Evolutionary conservation across 2,113 vertebrate species (phyloP).

Genomic region (Dermatemys mawii): DNA sequence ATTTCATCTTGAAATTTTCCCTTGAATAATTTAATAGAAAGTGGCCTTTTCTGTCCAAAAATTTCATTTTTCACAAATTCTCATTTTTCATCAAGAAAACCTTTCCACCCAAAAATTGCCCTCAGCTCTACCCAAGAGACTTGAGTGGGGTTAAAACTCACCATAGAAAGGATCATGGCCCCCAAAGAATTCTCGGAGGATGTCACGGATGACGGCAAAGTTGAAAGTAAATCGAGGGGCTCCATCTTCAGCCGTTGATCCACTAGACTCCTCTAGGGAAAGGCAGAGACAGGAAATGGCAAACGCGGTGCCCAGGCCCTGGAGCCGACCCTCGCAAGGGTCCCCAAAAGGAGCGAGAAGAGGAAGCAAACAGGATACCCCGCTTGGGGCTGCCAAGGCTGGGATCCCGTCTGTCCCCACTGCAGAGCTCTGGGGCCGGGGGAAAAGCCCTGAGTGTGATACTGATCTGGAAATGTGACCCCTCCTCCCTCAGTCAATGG

Average conservation of each 20-base stretch:
- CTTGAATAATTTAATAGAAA: too few relatives aligned
- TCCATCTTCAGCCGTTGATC: neutral
- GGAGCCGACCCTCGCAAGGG: too few relatives aligned
- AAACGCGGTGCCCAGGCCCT: too few relatives aligned
- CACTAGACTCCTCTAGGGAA: conserved; percentile 63
- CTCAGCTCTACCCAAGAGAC: neutral
- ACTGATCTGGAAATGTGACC: neutral
- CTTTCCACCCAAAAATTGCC: too few relatives aligned
- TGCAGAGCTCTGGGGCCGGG: neutral
- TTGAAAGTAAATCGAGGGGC: conserved; percentile 84
- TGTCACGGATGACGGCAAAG: conserved; percentile 87
- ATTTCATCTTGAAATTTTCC: too few relatives aligned
- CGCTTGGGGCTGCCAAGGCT: neutral
- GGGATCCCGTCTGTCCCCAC: neutral
- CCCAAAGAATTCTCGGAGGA: conserved; percentile 91
- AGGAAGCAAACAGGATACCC: neutral
- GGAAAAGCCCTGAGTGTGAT: neutral
- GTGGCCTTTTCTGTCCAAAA: too few relatives aligned
- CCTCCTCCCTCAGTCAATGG: neutral
- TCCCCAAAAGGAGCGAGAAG: neutral
- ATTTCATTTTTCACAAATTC: too few relatives aligned
- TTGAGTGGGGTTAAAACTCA: neutral
- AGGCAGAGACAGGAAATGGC: neutral
- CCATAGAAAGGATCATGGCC: conserved; percentile 85
- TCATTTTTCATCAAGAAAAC: too few relatives aligned